A percentile compares a stretch with the other conserved stretches of the same genome.
Conservation (phyloP, 2,113 vertebrate genomes). For the Chionodraco myersi region DNA sequence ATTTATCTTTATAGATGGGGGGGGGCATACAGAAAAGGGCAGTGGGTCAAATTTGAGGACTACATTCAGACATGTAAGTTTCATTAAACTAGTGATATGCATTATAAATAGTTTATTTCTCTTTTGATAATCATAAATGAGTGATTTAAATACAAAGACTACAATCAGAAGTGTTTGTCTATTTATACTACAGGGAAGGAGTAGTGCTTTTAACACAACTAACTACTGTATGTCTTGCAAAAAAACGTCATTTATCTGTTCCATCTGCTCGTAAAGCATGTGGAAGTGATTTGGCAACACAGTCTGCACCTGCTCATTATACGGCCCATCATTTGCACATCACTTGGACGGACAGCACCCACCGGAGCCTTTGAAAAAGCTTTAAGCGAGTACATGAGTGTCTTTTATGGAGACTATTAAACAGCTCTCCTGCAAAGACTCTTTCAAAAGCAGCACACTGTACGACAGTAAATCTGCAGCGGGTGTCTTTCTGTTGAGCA, state of each 20-base stretch:
- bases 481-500: constrained; percentile 49
- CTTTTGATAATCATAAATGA: background rate
- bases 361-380: constrained; percentile 56
- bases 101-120: no score
- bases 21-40: no score
- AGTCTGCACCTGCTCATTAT: constrained; percentile 68
- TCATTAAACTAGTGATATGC: no score
- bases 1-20: no score
- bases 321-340: constrained; percentile 72
- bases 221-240: background rate
- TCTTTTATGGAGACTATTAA: constrained; percentile 65
- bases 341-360: constrained; percentile 52
- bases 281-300: constrained; percentile 56
- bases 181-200: background rate
- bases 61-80: no score
- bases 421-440: constrained; percentile 48
- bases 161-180: background rate
- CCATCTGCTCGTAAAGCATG: constrained; percentile 45
- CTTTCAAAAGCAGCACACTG: constrained; percentile 44
- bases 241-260: background rate
- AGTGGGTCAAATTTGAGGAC: no score
- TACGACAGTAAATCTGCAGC: constrained; percentile 40
- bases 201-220: constrained; percentile 1
- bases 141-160: background rate
- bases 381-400: constrained; percentile 29